phyloP scores from a whole-genome alignment of 2,797 vertebrate genomes.

The Urosaurus nigricauda region DNA sequence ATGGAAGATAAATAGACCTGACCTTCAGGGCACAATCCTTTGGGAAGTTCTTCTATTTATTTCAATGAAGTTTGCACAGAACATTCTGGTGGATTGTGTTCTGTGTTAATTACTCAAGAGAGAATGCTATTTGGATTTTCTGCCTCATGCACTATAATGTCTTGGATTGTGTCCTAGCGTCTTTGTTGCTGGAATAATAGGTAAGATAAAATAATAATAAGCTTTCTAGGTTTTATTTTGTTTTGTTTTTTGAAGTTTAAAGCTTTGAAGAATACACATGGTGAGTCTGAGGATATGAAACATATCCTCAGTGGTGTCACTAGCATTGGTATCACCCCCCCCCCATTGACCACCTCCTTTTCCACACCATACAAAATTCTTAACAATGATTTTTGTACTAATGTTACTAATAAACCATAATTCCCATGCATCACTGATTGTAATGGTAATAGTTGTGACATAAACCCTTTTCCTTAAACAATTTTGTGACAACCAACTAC shows the following conservation, averaged over 20 bases:
- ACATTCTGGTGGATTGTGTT: not conserved
- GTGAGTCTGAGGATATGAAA: constrained; percentile 28
- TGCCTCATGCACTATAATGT: not conserved
- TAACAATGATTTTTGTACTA: too few relatives aligned
- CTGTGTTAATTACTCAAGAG: not conserved
- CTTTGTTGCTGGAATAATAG: not conserved
- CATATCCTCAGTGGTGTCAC: too few relatives aligned
- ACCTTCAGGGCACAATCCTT: not conserved
- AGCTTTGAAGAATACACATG: constrained; percentile 3
- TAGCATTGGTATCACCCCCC: too few relatives aligned
- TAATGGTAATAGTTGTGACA: too few relatives aligned
- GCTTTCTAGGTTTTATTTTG: too few relatives aligned
- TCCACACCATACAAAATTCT: too few relatives aligned
- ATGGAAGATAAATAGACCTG: not conserved
- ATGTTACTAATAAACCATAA: too few relatives aligned
- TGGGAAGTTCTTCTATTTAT: not conserved
- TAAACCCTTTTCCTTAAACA: too few relatives aligned
- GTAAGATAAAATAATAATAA: not conserved
- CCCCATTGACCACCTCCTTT: too few relatives aligned
- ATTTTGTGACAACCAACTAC: too few relatives aligned
- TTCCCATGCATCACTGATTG: too few relatives aligned
- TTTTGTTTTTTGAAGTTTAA: rapidly evolving
- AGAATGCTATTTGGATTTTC: constrained; percentile 7
- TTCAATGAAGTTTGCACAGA: constrained; percentile 2
- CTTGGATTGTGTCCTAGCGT: not conserved